Conservation (phyloP, 2,888 invertebrate species). For the Liodrosophila aerea region DNA sequence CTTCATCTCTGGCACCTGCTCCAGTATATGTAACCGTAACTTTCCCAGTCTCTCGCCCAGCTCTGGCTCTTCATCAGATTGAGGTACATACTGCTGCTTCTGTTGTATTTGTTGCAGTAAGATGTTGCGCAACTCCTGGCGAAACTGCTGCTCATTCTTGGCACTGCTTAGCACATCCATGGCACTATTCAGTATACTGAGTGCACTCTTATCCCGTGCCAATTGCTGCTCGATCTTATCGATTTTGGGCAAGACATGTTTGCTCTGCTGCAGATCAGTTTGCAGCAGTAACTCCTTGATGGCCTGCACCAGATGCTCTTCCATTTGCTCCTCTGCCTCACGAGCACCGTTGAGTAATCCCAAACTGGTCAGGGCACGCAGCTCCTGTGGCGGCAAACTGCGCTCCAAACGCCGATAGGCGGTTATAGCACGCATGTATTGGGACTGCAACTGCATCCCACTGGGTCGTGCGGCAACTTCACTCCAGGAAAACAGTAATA, state of each 20-base stretch:
- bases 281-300: constrained; percentile 75
- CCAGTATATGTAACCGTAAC: constrained; percentile 65
- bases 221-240: constrained; percentile 77
- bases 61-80: background rate
- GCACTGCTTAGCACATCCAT: constrained; percentile 75
- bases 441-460: constrained; percentile 65
- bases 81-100: background rate
- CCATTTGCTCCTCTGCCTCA: constrained; percentile 78
- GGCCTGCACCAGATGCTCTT: constrained; percentile 69
- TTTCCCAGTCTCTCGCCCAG: constrained; percentile 48
- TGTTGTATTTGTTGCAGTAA: constrained; percentile 37
- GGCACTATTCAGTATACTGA: constrained; percentile 76
- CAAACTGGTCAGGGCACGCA: constrained; percentile 74
- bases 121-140: constrained; percentile 50
- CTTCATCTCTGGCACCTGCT: constrained; percentile 75
- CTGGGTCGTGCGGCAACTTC: constrained; percentile 14
- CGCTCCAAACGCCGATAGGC: constrained; percentile 78
- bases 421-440: constrained; percentile 72
- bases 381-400: constrained; percentile 71
- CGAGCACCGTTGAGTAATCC: constrained; percentile 80
- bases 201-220: constrained; percentile 73
- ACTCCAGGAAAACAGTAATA: constrained; percentile 39
- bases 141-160: constrained; percentile 66
- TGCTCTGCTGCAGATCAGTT: constrained; percentile 56
- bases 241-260: constrained; percentile 65